Conservation (phyloP, 2,113 vertebrate species). For the Nothobranchius furzeri region DNA sequence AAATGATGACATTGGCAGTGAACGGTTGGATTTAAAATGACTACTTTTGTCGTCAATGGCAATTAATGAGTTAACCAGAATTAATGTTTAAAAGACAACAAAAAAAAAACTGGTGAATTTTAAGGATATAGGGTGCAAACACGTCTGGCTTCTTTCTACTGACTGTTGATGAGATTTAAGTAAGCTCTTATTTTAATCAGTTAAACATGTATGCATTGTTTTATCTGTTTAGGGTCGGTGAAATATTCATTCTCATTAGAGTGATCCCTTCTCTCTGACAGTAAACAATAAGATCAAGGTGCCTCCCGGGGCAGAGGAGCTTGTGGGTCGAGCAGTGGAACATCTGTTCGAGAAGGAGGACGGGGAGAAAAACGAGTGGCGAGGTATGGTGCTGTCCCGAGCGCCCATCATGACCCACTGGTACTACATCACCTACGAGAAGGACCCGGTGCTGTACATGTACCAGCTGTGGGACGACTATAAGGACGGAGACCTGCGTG, state of each 20-base stretch:
- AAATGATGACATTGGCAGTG: no score
- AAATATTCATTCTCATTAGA: constrained; percentile 7
- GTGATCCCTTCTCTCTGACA: constrained; percentile 34
- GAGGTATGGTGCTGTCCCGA: constrained; percentile 83
- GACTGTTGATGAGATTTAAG: no score
- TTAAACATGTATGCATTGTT: no score
- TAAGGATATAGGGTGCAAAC: no score
- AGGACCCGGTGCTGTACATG: constrained; percentile 86
- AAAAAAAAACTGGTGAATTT: background rate
- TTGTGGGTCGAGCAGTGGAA: constrained; percentile 83
- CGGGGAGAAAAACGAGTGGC: constrained; percentile 84
- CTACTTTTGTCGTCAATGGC: no score
- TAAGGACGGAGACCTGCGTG: constrained; percentile 82
- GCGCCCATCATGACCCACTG: constrained; percentile 86
- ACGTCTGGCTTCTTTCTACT: no score
- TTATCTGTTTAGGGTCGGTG: background rate
- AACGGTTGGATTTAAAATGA: no score
- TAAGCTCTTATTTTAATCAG: no score
- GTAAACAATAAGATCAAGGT: constrained; percentile 85
- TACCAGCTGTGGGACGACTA: constrained; percentile 86
- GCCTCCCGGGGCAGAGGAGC: constrained; percentile 80
- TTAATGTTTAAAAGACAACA: background rate
- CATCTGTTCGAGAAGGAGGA: constrained; percentile 86
- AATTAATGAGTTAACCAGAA: no score
- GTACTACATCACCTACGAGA: constrained; percentile 87